These are phyloP conservation scores for Meandrusa payeni DNA, from an alignment of 2,888 invertebrate species.

Conservation along the genomic window DNA sequence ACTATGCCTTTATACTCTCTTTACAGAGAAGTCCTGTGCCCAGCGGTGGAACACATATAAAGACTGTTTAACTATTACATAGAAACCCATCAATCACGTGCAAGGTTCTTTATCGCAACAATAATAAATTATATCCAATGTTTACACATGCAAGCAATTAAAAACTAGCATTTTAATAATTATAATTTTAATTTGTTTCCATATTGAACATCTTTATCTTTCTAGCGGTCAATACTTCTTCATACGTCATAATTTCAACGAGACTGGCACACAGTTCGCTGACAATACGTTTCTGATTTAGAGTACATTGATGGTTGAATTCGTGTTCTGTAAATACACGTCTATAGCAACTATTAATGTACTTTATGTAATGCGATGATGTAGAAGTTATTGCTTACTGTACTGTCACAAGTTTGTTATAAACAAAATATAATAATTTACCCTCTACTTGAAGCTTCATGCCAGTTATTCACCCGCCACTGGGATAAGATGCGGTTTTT, in stretches of 20 bases:
- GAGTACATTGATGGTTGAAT: slow-evolving; percentile 7
- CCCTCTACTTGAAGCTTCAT: slow-evolving; percentile 34
- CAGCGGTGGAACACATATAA: too few species aligned
- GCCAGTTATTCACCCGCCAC: slow-evolving; percentile 47
- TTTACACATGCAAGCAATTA: slow-evolving; percentile 12
- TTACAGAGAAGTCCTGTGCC: too few species aligned
- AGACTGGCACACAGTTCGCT: background rate
- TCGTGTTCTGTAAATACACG: background rate
- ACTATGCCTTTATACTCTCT: too few species aligned
- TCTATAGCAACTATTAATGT: slow-evolving; percentile 7
- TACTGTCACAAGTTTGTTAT: slow-evolving; percentile 29
- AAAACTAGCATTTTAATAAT: slow-evolving; percentile 34
- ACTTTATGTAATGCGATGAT: slow-evolving; percentile 6
- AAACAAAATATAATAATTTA: slow-evolving; percentile 39
- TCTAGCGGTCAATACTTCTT: slow-evolving; percentile 51
- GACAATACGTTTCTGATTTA: slow-evolving; percentile 1
- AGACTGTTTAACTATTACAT: background rate
- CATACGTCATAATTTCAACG: slow-evolving; percentile 11
- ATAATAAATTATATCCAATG: background rate
- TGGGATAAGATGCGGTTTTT: slow-evolving; percentile 37
- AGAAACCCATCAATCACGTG: background rate
- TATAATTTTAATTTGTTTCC: slow-evolving; percentile 7
- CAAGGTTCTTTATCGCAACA: background rate
- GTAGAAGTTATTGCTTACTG: background rate
- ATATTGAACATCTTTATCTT: slow-evolving; percentile 39